Base-by-base conservation (phyloP, 1,140 invertebrate genomes). In the Drosophila subobscura region DNA sequence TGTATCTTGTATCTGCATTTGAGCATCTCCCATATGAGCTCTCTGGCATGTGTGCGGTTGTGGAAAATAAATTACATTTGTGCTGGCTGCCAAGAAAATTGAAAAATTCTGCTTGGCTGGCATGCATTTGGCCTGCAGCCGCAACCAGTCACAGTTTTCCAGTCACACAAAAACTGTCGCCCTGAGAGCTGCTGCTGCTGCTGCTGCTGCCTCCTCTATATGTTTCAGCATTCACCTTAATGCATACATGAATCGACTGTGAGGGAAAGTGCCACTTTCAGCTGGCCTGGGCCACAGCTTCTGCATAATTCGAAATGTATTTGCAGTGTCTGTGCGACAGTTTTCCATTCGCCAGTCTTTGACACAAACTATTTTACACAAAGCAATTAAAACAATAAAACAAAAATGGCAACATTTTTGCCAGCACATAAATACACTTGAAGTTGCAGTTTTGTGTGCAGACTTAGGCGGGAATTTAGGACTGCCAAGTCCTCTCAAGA, bases 11-110 rank as follows among this genome's bases (percentile, higher is more conserved):
- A 71, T 61, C 60, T 73, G 74, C 29, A 60, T 72, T 52, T 55
- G 50, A 61, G 53, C 65, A 73, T 44, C 29, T 45, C 29, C 44
- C 22, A 20, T 20, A 20, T 20, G 16, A 20, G 16, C 16, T 20
- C 16, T 20, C 16, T 20, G 42, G 47, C 16, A 20, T 46, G 29
- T 25, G 37, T 22, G 41, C 23, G 42, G 41, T 52, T 55, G 55
- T 42, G 51, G 44, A 74, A 86, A 81, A 81, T 72, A 86, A 86
- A 86, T 86, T 86, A 78, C 70, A 72, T 70, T 78, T 86, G 56
- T 78, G 70, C 61, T 72, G 74, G 57, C 57, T 81, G 74, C 74
- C 77, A 86, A 78, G 70, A 78, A 88, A 86, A 78, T 86, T 86
- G 77, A 86, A 86, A 86, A 81, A 78, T 76, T 76, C 76, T 76